Conservation (phyloP, 2,797 vertebrate species). For the Poecilia velifera region DNA sequence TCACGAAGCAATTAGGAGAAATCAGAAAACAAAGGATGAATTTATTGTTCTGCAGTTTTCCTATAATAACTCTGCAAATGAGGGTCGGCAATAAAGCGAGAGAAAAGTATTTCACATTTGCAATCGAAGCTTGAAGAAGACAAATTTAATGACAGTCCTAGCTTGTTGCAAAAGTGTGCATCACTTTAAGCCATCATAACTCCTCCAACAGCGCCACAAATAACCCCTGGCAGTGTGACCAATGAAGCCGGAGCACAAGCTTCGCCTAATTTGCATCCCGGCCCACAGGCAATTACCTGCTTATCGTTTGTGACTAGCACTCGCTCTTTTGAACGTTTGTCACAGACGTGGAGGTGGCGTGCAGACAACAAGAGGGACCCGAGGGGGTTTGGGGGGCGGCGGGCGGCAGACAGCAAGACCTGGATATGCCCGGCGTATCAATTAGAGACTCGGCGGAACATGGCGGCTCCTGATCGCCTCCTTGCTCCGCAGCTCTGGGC, state of each 20-base stretch:
- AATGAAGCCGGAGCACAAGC: constrained; percentile 49
- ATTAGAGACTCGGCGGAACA: constrained; percentile 69
- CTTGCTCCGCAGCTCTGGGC: constrained; percentile 55
- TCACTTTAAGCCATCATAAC: constrained; percentile 43
- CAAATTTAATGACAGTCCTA: constrained; percentile 36
- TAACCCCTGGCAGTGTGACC: constrained; percentile 57
- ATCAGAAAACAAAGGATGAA: constrained; percentile 5
- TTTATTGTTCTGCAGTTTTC: constrained; percentile 7
- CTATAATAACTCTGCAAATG: not conserved
- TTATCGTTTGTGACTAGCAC: constrained; percentile 66
- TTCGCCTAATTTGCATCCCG: constrained; percentile 63
- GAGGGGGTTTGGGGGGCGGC: constrained; percentile 3
- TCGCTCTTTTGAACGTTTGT: constrained; percentile 67
- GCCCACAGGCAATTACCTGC: constrained; percentile 74
- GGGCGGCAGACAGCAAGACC: constrained; percentile 20
- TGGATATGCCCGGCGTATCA: constrained; percentile 67
- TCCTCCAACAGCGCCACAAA: constrained; percentile 51
- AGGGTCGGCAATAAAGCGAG: not conserved
- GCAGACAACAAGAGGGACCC: constrained; percentile 42
- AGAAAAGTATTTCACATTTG: constrained; percentile 11
- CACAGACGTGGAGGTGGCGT: constrained; percentile 46
- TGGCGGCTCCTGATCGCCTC: constrained; percentile 58
- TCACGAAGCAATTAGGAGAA: constrained; percentile 22
- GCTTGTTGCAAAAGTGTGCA: constrained; percentile 25
- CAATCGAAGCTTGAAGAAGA: constrained; percentile 42